phyloP scores from a whole-genome alignment of 2,888 invertebrate species.

The Diadromus collaris region DNA sequence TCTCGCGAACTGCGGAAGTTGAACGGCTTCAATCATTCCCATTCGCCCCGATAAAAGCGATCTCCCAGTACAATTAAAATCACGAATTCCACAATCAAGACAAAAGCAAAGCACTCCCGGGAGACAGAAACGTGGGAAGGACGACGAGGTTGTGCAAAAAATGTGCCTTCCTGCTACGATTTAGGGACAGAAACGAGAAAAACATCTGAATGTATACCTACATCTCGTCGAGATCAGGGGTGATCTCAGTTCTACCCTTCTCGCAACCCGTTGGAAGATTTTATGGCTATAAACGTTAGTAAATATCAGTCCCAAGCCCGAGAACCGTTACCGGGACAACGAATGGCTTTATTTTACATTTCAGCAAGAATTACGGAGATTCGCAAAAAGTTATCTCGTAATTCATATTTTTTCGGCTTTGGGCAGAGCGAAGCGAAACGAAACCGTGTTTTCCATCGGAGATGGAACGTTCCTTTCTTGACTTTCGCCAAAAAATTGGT shows the following conservation, averaged over 20 bases:
- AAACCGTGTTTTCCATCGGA: background rate
- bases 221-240: constrained; percentile 43
- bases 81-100: constrained; percentile 4
- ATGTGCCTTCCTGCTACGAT: background rate
- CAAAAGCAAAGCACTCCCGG: background rate
- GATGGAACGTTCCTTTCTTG: background rate
- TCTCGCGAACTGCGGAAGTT: no score
- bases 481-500: no score
- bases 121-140: background rate
- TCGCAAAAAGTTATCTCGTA: constrained; percentile 49
- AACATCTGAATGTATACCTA: constrained; percentile 25
- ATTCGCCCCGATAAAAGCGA: background rate
- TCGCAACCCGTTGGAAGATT: constrained; percentile 36
- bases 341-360: constrained; percentile 12
- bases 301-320: constrained; percentile 50
- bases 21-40: background rate
- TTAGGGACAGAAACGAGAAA: constrained; percentile 31
- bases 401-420: background rate
- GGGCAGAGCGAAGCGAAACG: no score
- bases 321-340: background rate
- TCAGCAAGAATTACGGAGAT: constrained; percentile 18
- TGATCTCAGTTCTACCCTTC: constrained; percentile 23
- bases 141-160: constrained; percentile 11
- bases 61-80: background rate
- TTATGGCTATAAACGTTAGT: constrained; percentile 55